Evolutionary conservation across 2,888 invertebrate species (phyloP).

Genomic region (Beris chalybata): DNA sequence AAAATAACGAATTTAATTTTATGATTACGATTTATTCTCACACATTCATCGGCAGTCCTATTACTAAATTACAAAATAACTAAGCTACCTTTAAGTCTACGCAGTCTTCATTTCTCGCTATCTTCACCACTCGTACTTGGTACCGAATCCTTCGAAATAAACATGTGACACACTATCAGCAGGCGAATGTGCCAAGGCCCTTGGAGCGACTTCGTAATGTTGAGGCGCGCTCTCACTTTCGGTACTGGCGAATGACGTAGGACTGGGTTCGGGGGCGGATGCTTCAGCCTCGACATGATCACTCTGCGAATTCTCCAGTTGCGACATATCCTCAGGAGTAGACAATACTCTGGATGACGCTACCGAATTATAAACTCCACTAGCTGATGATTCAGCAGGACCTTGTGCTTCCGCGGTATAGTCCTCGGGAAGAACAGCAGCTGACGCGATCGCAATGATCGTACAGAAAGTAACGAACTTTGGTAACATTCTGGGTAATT

Average conservation of each 20-base stretch:
- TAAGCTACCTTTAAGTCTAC: too few relatives aligned
- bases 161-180: slow-evolving; percentile 14
- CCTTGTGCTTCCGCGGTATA: not conserved
- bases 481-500: not conserved
- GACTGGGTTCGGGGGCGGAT: not conserved
- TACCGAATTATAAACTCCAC: slow-evolving; percentile 9
- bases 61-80: too few relatives aligned
- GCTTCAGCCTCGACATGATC: not conserved
- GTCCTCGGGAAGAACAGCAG: slow-evolving; percentile 5
- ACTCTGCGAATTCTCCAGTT: not conserved
- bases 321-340: not conserved
- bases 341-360: not conserved
- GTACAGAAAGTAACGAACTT: not conserved
- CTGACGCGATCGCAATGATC: slow-evolving; percentile 3
- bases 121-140: slow-evolving; percentile 9
- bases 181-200: slow-evolving; percentile 1
- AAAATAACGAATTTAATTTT: too few relatives aligned
- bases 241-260: not conserved
- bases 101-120: too few relatives aligned
- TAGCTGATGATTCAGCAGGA: not conserved
- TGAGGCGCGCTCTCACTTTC: slow-evolving; percentile 2
- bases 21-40: too few relatives aligned
- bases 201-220: slow-evolving; percentile 1
- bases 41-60: too few relatives aligned
- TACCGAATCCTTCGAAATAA: slow-evolving; percentile 18